Evolutionary conservation across 2,113 vertebrate species (phyloP).

Genomic region (Limnothrissa miodon): DNA sequence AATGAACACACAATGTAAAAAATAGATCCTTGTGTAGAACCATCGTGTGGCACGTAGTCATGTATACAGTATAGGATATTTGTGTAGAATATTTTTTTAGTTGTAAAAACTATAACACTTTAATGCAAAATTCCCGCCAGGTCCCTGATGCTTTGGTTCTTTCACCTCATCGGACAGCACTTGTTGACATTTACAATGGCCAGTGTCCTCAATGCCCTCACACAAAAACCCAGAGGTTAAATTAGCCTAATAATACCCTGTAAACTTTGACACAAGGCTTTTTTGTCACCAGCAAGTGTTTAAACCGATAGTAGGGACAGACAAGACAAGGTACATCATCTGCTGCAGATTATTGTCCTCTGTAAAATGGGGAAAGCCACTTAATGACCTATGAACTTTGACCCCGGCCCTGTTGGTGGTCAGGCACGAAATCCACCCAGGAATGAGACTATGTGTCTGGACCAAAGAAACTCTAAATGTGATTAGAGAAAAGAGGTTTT

Average conservation of each 20-base stretch:
- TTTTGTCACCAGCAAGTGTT: background rate
- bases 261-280: constrained; percentile 14
- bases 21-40: background rate
- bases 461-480: constrained; percentile 46
- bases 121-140: background rate
- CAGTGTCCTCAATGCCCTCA: background rate
- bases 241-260: constrained; percentile 11
- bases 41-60: background rate
- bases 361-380: constrained; percentile 1
- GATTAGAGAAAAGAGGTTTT: constrained; percentile 35
- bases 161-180: constrained; percentile 1
- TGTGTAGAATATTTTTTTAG: background rate
- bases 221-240: background rate
- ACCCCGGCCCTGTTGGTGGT: constrained; percentile 38
- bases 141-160: background rate
- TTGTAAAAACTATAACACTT: background rate
- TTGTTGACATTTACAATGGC: constrained; percentile 3
- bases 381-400: constrained; percentile 48
- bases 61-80: background rate
- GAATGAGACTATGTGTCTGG: constrained; percentile 38
- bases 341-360: constrained; percentile 5
- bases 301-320: background rate
- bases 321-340: constrained; percentile 7
- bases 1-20: background rate
- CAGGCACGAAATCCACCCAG: constrained; percentile 20